Percentiles rank a stretch among this genome's conserved stretches.
phyloP scores from a whole-genome alignment of 2,888 invertebrate genomes.

The Apeira syringaria region DNA sequence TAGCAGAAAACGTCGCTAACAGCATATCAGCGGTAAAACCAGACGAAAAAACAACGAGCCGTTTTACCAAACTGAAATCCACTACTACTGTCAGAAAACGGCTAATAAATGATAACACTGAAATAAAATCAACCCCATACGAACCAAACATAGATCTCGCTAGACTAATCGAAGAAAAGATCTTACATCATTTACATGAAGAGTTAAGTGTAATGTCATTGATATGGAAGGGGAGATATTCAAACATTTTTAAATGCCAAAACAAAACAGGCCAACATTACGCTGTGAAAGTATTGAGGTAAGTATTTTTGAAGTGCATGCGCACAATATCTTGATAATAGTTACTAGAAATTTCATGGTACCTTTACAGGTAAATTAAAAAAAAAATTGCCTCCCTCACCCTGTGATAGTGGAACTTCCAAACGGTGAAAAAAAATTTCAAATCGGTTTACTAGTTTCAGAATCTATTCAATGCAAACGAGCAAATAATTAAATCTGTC shows the following conservation, averaged over 20 bases:
- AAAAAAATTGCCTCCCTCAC: no score
- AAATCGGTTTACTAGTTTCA: no score
- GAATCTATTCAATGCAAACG: no score
- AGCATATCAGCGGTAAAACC: background rate
- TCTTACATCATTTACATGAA: constrained; percentile 29
- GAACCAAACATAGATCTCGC: constrained; percentile 1
- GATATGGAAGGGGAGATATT: constrained; percentile 46
- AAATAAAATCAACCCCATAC: background rate
- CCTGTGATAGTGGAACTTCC: no score
- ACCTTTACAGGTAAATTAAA: no score
- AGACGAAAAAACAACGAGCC: background rate
- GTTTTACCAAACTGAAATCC: no score
- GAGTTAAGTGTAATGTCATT: constrained; percentile 33
- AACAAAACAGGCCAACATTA: constrained; percentile 33
- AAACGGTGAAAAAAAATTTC: no score
- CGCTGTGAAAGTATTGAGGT: constrained; percentile 50
- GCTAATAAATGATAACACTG: background rate
- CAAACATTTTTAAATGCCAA: constrained; percentile 46
- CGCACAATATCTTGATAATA: no score
- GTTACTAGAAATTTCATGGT: no score
- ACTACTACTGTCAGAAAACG: no score
- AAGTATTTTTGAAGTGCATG: no score
- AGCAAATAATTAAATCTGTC: no score
- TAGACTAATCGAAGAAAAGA: constrained; percentile 29
- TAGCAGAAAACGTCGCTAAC: background rate